Evolutionary conservation across 2,888 invertebrate species (phyloP).

Genomic region (Athripsodes cinereus): DNA sequence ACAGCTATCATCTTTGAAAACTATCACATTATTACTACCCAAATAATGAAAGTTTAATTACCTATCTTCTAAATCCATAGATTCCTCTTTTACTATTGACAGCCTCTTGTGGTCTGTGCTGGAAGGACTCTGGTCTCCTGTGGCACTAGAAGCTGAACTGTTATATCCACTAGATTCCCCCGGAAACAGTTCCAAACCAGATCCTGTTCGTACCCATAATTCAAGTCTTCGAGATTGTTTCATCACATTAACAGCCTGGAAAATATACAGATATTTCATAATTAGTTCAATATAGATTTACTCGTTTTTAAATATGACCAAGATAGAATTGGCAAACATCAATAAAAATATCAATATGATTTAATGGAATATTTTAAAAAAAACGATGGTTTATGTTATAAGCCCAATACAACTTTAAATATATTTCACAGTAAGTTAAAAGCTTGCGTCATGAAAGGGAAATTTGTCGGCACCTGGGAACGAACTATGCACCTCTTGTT

Average conservation of each 20-base stretch:
- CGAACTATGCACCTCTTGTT: too few relatives aligned
- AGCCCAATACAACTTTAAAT: too few relatives aligned
- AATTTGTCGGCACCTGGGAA: too few relatives aligned
- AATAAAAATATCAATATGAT: too few relatives aligned
- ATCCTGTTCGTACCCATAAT: conserved; percentile 69
- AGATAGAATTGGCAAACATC: too few relatives aligned
- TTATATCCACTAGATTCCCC: conserved; percentile 81
- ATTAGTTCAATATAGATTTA: neutral
- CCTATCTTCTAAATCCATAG: conserved; percentile 56
- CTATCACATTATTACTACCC: neutral
- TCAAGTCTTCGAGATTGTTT: conserved; percentile 72
- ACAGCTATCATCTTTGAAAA: neutral
- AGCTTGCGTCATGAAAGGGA: too few relatives aligned
- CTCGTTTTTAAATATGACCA: too few relatives aligned
- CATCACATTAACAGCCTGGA: conserved; percentile 73
- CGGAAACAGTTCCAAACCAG: conserved; percentile 72
- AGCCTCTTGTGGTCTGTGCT: conserved; percentile 61
- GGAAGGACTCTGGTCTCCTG: conserved; percentile 65
- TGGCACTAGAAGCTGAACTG: conserved; percentile 76
- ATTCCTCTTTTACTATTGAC: conserved; percentile 70
- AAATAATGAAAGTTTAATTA: conserved; percentile 5
- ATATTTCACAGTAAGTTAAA: too few relatives aligned
- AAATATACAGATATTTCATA: neutral
- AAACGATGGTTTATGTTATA: too few relatives aligned
- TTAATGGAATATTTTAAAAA: too few relatives aligned